Evolutionary conservation across 2,113 vertebrate species (phyloP), one percentile per base, ranked within the genome.

Genomic region (Phycodurus eques): DNA sequence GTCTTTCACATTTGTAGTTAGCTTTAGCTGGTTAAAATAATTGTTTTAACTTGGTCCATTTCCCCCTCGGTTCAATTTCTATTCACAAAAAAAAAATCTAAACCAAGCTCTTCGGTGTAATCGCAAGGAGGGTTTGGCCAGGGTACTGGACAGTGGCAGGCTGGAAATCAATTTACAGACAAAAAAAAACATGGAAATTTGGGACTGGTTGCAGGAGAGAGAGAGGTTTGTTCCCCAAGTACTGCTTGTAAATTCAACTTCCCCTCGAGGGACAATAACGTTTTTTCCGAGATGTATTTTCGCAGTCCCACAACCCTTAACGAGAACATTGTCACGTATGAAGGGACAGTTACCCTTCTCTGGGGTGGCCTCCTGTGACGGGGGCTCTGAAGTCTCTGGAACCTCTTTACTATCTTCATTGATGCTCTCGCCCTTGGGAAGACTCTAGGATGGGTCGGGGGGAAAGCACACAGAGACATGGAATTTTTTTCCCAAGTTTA

Each of bases 281-380:
- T 15, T 8, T 44, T 44, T 31, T 66, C 22, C 13, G 15, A 47
- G 13, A 27, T 46, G 43, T 31, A 66, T 9, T 47, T 61, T 66
- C 27, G 6, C 13, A 31, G 64, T 47, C n/a, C n/a, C 42, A 65
- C 42, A 65, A 46, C 12, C 43, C 42, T 42, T 44, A 27, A 47
- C 1, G 14, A 66, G 44, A 47, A 66, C 44, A 66, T 66, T 31
- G 22, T 47, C 44, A 6, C 14, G 44, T 47, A 66, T 66, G 44
- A 66, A 47, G 44, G 43, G 44, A 0, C 14, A 66, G 20, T 75
- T 90, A 98, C 96, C 95, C 90, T 98, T 99, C 80, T 98, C 97
- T 33, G 96, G 95, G 0, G 95, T 95, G 71, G 93, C 73, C 89
- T 99, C 98, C 88, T 96, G 95, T 77, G 95, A 94, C 2, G 95